Evolutionary conservation across 2,113 vertebrate genomes (phyloP), one percentile per base, ranked within the genome.

Genomic region (Cyprinodon variegatus): DNA sequence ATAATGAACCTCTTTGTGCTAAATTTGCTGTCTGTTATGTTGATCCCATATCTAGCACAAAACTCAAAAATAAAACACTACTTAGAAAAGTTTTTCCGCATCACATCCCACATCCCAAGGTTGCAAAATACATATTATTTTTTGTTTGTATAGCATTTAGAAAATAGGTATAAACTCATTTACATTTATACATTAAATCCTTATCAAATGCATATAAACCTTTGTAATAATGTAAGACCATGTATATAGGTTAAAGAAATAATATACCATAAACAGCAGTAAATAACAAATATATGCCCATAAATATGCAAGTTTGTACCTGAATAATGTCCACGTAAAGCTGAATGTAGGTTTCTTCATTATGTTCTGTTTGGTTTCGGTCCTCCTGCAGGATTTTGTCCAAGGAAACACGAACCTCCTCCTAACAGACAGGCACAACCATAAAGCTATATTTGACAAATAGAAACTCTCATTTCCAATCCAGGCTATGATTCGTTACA

Each of bases 261-360:
- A n/a, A 7, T 20, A 0, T 20, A 57, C 8, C 17, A 57, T 6
- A 57, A 57, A 20, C 17, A 7, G 15, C 50, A 57, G 50, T 9
- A 20, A 57, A 53, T 7, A 7, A 53, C 48, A 53, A 38, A 13
- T 37, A 29, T 20, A 48, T 1, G 17, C 22, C n/a, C 20, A 45
- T 41, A 13, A 13, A 43, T 29, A 45, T 20, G 12, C 29, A 14
- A 1, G 14, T 11, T 22, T 45, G 4, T 84, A 93, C 93, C 86
- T 87, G 81, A 72, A 89, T 90, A 3, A 76, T 75, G 82, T 94
- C 92, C 20, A 93, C 1, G 9, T 92, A 79, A 10, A 93, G 53
- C 39, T 48, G 4, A 45, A 88, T 22, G 0, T 78, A 88, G 13
- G 17, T 38, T 59, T 94, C 90, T 0, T 91, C 85, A 11, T 0